Evolutionary conservation across 2,113 vertebrate genomes (phyloP).

Genomic region (Aythya baeri): DNA sequence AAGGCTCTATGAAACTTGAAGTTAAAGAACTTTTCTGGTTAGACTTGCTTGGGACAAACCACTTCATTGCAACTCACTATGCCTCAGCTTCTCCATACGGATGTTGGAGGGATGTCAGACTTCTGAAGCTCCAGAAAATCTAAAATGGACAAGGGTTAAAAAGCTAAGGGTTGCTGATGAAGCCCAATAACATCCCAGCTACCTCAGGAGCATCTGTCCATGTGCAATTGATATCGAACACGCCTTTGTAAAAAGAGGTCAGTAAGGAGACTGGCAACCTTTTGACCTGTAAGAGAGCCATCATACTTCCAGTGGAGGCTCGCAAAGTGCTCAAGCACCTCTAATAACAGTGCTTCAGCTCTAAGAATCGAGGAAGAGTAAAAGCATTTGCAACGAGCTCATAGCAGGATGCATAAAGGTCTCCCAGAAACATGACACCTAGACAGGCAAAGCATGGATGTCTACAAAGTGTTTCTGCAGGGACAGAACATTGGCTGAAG

Average conservation of each 20-base stretch:
- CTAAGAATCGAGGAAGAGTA: neutral
- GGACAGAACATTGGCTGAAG: conserved; percentile 41
- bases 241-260: neutral
- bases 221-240: fast-evolving
- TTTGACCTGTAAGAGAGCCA: neutral
- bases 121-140: neutral
- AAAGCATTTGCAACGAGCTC: neutral
- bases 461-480: neutral
- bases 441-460: neutral
- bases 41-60: neutral
- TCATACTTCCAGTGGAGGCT: neutral
- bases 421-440: neutral
- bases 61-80: neutral
- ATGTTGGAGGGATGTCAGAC: neutral
- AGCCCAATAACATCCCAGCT: neutral
- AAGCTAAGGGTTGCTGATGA: neutral
- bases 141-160: neutral
- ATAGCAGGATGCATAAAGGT: neutral
- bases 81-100: neutral
- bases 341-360: neutral
- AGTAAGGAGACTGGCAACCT: neutral
- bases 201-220: neutral
- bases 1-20: neutral
- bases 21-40: neutral
- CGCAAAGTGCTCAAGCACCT: neutral